phyloP scores from a whole-genome alignment of 2,113 vertebrate genomes.

The Pseudorhombus dupliciocellatus region DNA sequence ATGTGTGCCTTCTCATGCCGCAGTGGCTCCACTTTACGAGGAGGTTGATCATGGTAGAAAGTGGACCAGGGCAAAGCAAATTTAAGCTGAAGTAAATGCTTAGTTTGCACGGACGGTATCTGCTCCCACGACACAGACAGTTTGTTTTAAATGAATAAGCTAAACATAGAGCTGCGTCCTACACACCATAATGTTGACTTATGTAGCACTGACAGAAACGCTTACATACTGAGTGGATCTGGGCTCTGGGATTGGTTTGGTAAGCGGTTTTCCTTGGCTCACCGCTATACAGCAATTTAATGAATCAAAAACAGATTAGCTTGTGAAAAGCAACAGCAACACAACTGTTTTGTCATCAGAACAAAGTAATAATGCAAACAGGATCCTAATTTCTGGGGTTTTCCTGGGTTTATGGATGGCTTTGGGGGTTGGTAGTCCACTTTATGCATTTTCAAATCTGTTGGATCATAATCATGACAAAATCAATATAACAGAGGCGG shows the following conservation, averaged over 20 bases:
- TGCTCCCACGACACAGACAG: neutral
- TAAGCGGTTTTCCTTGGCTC: conserved; percentile 6
- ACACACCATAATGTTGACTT: conserved; percentile 22
- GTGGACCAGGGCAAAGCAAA: neutral
- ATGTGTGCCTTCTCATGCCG: conserved; percentile 21
- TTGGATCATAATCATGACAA: too few relatives aligned
- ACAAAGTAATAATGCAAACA: neutral
- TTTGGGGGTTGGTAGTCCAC: neutral
- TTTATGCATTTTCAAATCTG: too few relatives aligned
- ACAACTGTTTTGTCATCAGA: neutral
- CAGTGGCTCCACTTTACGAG: conserved; percentile 14
- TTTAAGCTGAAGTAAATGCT: conserved; percentile 2
- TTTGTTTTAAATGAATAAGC: conserved; percentile 30
- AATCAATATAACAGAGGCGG: too few relatives aligned
- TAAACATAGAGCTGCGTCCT: conserved; percentile 9
- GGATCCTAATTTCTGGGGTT: neutral
- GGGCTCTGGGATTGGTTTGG: conserved; percentile 7
- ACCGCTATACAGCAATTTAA: neutral
- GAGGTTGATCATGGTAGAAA: neutral
- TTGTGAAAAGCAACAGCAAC: neutral
- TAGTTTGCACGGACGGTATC: conserved; percentile 7
- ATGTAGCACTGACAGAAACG: conserved; percentile 29
- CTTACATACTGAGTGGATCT: neutral
- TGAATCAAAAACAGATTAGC: neutral
- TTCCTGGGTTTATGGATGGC: neutral